Conservation (phyloP, 2,113 vertebrate genomes). For the Pandion haliaetus region DNA sequence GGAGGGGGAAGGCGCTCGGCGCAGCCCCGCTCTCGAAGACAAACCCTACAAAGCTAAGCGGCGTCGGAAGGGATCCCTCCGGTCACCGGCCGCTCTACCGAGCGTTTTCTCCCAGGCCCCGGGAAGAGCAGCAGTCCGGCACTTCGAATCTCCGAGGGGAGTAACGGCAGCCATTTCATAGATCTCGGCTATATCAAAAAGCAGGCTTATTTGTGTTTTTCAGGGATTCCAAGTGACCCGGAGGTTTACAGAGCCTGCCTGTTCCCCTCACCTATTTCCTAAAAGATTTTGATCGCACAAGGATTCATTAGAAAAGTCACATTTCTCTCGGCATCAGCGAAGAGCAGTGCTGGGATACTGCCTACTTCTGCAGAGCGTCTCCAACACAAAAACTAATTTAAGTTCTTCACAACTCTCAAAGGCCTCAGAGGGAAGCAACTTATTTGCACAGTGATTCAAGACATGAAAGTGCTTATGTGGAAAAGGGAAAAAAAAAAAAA, state of each 20-base stretch:
- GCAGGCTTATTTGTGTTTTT: too few relatives aligned
- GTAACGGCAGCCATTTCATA: fast-evolving
- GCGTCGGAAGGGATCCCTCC: neutral
- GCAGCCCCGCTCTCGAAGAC: too few relatives aligned
- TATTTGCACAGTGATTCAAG: too few relatives aligned
- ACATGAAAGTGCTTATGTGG: neutral
- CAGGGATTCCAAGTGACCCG: neutral
- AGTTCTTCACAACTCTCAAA: fast-evolving
- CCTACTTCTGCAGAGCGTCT: fast-evolving
- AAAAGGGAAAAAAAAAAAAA: fast-evolving
- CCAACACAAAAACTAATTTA: fast-evolving
- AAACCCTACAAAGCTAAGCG: neutral
- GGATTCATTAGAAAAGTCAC: fast-evolving
- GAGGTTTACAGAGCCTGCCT: too few relatives aligned
- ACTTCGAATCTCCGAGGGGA: too few relatives aligned
- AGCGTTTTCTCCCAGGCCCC: too few relatives aligned
- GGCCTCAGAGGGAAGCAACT: neutral
- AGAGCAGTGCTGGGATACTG: fast-evolving
- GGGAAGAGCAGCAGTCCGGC: too few relatives aligned
- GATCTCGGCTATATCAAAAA: neutral
- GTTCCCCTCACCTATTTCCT: too few relatives aligned
- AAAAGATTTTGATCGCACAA: fast-evolving
- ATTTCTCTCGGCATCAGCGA: too few relatives aligned
- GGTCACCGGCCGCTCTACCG: fast-evolving
- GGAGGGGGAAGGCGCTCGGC: too few relatives aligned